Percentiles rank a stretch among this genome's conserved stretches.
Evolutionary conservation across 2,113 vertebrate genomes (phyloP).

Genomic region (Labeo catla): DNA sequence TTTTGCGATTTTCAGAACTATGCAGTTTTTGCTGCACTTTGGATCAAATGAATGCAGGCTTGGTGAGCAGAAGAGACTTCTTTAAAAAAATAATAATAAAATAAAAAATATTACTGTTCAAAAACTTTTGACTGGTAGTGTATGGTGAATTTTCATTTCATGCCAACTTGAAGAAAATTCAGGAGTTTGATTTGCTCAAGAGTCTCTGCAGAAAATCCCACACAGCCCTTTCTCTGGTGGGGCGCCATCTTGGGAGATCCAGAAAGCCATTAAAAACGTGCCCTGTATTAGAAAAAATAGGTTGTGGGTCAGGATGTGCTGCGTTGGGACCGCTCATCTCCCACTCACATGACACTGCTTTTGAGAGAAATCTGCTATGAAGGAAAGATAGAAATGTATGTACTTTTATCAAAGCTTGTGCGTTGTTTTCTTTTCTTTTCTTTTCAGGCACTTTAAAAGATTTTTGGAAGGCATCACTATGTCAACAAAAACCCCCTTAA

Average conservation of each 20-base stretch:
- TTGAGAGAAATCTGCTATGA: constrained; percentile 29
- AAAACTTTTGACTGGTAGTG: too few species aligned
- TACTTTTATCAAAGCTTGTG: neutral
- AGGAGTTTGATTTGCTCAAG: constrained; percentile 2
- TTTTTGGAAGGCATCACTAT: neutral
- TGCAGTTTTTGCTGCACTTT: too few species aligned
- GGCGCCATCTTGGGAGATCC: constrained; percentile 44
- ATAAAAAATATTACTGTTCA: too few species aligned
- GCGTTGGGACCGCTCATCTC: constrained; percentile 28
- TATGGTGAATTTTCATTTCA: neutral
- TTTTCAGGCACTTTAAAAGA: neutral
- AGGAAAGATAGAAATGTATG: neutral
- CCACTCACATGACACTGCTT: constrained; percentile 44
- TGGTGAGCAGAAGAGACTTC: too few species aligned
- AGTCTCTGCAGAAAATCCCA: constrained; percentile 39
- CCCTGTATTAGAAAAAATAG: constrained; percentile 48
- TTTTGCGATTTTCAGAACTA: too few species aligned
- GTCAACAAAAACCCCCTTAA: neutral
- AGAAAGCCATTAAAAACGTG: constrained; percentile 50
- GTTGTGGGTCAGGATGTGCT: constrained; percentile 57
- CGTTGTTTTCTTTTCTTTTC: neutral
- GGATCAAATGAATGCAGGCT: too few species aligned
- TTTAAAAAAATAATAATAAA: too few species aligned
- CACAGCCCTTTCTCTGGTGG: constrained; percentile 21
- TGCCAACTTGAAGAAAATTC: neutral